phyloP scores from a whole-genome alignment of 2,888 invertebrate genomes.

The Drosophila nr. medialis region DNA sequence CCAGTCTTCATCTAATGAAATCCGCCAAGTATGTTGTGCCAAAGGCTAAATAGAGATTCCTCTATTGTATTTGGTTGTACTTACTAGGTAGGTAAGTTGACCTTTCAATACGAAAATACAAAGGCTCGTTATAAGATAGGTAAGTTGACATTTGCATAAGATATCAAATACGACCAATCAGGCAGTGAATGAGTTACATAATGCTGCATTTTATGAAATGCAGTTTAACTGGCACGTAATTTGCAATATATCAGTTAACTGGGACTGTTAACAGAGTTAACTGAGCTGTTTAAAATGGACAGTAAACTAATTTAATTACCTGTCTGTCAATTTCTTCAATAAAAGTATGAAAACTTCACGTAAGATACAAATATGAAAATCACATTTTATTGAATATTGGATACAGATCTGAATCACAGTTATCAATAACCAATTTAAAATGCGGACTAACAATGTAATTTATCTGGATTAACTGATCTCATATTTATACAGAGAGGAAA shows the following conservation, averaged over 20 bases:
- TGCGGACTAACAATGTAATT: neutral
- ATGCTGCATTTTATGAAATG: neutral
- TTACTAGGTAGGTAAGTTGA: slow-evolving; percentile 40
- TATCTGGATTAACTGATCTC: neutral
- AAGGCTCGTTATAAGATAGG: slow-evolving; percentile 14
- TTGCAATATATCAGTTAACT: neutral
- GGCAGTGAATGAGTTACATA: neutral
- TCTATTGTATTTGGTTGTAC: neutral
- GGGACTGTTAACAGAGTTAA: neutral
- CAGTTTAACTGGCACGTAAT: slow-evolving; percentile 2
- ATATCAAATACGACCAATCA: neutral
- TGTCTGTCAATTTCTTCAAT: neutral
- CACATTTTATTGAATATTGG: neutral
- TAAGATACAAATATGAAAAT: neutral
- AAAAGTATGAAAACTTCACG: neutral
- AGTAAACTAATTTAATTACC: neutral
- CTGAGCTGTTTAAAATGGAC: neutral
- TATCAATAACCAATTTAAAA: neutral
- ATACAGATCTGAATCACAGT: neutral
- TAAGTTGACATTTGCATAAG: slow-evolving; percentile 24
- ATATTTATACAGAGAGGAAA: neutral
- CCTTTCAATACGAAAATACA: slow-evolving; percentile 4
- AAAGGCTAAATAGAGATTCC: neutral
- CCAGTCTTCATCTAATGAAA: slow-evolving; percentile 16
- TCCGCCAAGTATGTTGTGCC: slow-evolving; percentile 8